Evolutionary conservation across 2,797 vertebrate species (phyloP).

Genomic region (Oryzias sinensis): DNA sequence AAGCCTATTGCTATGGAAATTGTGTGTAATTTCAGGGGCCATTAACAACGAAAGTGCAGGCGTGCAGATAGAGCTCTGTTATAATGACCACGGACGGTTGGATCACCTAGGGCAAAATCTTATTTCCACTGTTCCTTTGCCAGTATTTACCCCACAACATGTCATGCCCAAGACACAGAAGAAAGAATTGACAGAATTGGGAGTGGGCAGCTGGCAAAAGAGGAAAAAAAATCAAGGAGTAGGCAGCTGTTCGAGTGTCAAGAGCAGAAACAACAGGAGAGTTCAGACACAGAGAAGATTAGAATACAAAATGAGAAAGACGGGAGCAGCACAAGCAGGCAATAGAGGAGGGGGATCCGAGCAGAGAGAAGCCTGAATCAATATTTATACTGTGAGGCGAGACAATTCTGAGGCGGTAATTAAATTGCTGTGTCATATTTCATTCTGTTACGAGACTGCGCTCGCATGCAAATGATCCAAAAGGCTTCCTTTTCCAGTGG

Average conservation of each 20-base stretch:
- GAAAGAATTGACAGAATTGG: slow-evolving; percentile 34
- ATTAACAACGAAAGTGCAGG: slow-evolving; percentile 45
- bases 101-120: slow-evolving; percentile 50
- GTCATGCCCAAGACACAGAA: slow-evolving; percentile 55
- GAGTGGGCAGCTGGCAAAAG: slow-evolving; percentile 22
- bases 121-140: slow-evolving; percentile 45
- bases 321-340: slow-evolving; percentile 16
- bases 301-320: slow-evolving; percentile 42
- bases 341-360: slow-evolving; percentile 27
- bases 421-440: slow-evolving; percentile 80
- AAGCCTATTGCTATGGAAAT: slow-evolving; percentile 66
- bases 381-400: slow-evolving; percentile 76
- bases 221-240: slow-evolving; percentile 24
- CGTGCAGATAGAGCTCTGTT: slow-evolving; percentile 49
- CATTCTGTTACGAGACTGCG: slow-evolving; percentile 68
- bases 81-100: slow-evolving; percentile 47
- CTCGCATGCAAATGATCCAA: slow-evolving; percentile 71
- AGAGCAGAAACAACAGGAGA: slow-evolving; percentile 7
- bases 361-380: slow-evolving; percentile 61
- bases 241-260: slow-evolving; percentile 24
- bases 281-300: slow-evolving; percentile 24
- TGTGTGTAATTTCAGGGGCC: slow-evolving; percentile 67
- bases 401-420: slow-evolving; percentile 74
- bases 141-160: slow-evolving; percentile 34
- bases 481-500: slow-evolving; percentile 58